phyloP scores from a whole-genome alignment of 2,797 vertebrate genomes.

The Parauchenoglanis punctatus region DNA sequence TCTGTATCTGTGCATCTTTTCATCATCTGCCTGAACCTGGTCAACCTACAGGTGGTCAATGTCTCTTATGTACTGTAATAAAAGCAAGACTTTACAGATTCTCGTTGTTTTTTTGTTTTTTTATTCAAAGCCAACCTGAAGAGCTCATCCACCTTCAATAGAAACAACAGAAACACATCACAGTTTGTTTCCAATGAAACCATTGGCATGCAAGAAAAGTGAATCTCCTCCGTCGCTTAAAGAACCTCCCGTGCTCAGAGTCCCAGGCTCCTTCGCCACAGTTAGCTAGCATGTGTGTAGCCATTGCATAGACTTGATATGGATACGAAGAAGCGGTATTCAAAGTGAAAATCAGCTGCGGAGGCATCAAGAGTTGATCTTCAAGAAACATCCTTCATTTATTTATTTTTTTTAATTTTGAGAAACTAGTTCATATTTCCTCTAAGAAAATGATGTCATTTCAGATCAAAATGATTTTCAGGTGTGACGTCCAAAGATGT shows the following conservation, averaged over 20 bases:
- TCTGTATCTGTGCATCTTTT: neutral
- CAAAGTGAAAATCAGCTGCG: neutral
- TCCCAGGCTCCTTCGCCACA: conserved; percentile 11
- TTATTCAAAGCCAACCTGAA: conserved; percentile 57
- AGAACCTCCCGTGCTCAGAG: conserved; percentile 10
- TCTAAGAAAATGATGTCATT: conserved; percentile 25
- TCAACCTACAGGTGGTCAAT: neutral
- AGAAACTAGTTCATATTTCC: neutral
- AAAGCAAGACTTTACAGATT: conserved; percentile 40
- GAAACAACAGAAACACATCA: conserved; percentile 54
- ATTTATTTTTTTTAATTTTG: neutral
- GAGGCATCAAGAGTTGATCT: neutral
- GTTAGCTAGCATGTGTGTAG: conserved; percentile 36
- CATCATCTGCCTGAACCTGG: neutral
- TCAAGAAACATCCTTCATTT: neutral
- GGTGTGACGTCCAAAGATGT: neutral
- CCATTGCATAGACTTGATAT: conserved; percentile 59
- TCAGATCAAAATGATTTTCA: conserved; percentile 23
- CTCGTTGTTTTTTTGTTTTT: conserved; percentile 54
- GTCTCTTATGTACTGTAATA: neutral
- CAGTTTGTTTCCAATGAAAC: conserved; percentile 59
- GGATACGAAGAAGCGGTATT: conserved; percentile 22
- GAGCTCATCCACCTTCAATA: conserved; percentile 56
- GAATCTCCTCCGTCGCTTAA: neutral
- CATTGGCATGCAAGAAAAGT: conserved; percentile 57